Percentiles rank a stretch among this genome's conserved stretches.
Conservation (phyloP, 2,113 vertebrate genomes). For the Gasterosteus nipponicus region DNA sequence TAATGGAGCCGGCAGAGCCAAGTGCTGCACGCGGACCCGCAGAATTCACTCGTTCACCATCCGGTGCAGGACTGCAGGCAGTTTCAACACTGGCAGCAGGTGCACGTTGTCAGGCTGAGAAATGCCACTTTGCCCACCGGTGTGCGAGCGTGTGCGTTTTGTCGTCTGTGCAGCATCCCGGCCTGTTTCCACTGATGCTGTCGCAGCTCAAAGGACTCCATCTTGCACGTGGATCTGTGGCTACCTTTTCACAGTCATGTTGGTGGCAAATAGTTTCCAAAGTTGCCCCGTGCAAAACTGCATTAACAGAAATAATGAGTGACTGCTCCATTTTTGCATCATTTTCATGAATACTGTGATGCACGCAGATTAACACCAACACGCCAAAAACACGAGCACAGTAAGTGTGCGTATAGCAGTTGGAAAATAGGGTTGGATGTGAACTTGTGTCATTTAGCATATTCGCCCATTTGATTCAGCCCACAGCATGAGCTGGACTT, state of each 20-base stretch:
- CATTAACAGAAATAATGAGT: slow-evolving; percentile 33
- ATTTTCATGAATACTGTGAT: slow-evolving; percentile 11
- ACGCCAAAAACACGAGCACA: background rate
- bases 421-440: background rate
- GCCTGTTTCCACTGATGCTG: slow-evolving; percentile 14
- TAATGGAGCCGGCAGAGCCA: slow-evolving; percentile 27
- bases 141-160: slow-evolving; percentile 3
- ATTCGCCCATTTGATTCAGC: background rate
- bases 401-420: background rate
- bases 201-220: slow-evolving; percentile 34
- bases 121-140: background rate
- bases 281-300: slow-evolving; percentile 16
- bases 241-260: slow-evolving; percentile 23
- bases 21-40: slow-evolving; percentile 10
- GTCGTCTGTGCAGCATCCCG: slow-evolving; percentile 3
- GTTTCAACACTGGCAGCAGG: background rate
- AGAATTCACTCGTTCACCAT: background rate
- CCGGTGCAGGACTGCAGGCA: slow-evolving; percentile 1
- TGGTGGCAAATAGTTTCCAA: slow-evolving; percentile 35
- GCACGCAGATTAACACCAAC: background rate
- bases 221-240: slow-evolving; percentile 37
- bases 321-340: slow-evolving; percentile 18
- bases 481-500: background rate
- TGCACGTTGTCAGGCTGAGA: background rate
- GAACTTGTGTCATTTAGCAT: slow-evolving; percentile 5